phyloP scores from a whole-genome alignment of 2,797 vertebrate species.

The Knipowitschia caucasica region DNA sequence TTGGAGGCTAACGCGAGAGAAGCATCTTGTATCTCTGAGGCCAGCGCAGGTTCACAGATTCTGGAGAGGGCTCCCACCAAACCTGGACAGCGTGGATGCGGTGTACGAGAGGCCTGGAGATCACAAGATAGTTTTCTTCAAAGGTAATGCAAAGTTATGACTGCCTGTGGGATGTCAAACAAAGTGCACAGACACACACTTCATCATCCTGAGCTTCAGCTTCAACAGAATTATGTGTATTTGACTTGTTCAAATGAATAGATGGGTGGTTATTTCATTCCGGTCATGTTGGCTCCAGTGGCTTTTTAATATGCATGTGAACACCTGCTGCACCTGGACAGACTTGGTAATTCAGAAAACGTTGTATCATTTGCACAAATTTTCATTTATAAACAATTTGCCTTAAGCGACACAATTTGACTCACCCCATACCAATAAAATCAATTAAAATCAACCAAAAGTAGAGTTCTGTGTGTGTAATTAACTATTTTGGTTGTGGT shows the following conservation, averaged over 20 bases:
- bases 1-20: constrained; percentile 91
- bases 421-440: not conserved
- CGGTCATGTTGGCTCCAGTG: not conserved
- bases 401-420: not conserved
- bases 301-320: not conserved
- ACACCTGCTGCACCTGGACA: not conserved
- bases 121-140: constrained; percentile 96
- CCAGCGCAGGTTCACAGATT: constrained; percentile 93
- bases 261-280: not conserved
- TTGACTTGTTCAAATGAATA: not conserved
- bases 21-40: constrained; percentile 91
- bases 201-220: not conserved
- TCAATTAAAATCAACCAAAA: not conserved
- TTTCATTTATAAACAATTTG: constrained; percentile 1
- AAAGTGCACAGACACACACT: not conserved
- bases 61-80: constrained; percentile 90
- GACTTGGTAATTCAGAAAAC: not conserved
- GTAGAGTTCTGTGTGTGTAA: not conserved
- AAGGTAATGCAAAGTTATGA: constrained; percentile 73
- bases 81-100: constrained; percentile 88
- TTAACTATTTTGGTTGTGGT: not conserved
- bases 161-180: not conserved
- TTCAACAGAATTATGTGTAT: not conserved
- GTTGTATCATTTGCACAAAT: constrained; percentile 1
- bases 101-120: constrained; percentile 90